Conservation (phyloP, 1,140 invertebrate genomes). For the Drosophila arizonae region DNA sequence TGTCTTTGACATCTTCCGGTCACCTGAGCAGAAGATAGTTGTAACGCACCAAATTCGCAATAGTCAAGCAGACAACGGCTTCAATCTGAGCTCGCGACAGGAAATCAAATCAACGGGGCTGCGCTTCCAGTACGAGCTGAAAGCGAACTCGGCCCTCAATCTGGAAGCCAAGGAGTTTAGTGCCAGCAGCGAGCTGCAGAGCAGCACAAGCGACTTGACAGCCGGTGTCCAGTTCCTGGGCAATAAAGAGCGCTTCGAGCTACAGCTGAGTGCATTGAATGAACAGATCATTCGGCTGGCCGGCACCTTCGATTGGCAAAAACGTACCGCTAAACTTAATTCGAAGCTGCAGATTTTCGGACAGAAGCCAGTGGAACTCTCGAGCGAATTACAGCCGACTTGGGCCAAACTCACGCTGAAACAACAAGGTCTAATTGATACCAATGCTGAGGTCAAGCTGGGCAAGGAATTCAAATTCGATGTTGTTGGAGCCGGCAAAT, state of each 20-base stretch:
- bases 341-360: slow-evolving; percentile 60
- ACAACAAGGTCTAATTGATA: slow-evolving; percentile 84
- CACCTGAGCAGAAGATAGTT: slow-evolving; percentile 86
- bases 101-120: slow-evolving; percentile 62
- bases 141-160: slow-evolving; percentile 45
- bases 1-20: slow-evolving; percentile 86
- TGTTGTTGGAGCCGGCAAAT: slow-evolving; percentile 84
- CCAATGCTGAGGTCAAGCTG: slow-evolving; percentile 85
- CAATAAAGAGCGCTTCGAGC: slow-evolving; percentile 53
- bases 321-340: slow-evolving; percentile 50
- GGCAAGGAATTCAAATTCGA: slow-evolving; percentile 87
- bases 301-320: slow-evolving; percentile 56
- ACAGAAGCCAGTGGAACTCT: slow-evolving; percentile 56
- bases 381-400: slow-evolving; percentile 57
- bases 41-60: slow-evolving; percentile 58
- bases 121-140: slow-evolving; percentile 61
- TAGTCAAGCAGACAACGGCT: slow-evolving; percentile 37
- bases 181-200: slow-evolving; percentile 37
- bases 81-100: slow-evolving; percentile 56
- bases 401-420: slow-evolving; percentile 62
- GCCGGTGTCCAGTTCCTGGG: slow-evolving; percentile 25
- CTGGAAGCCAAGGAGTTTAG: slow-evolving; percentile 50
- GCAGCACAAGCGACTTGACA: slow-evolving; percentile 33
- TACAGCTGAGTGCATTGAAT: slow-evolving; percentile 73
- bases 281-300: slow-evolving; percentile 52